A percentile compares a stretch with the other conserved stretches of the same genome.
Conservation (phyloP, 2,113 vertebrate species). For the Antidorcas marsupialis region DNA sequence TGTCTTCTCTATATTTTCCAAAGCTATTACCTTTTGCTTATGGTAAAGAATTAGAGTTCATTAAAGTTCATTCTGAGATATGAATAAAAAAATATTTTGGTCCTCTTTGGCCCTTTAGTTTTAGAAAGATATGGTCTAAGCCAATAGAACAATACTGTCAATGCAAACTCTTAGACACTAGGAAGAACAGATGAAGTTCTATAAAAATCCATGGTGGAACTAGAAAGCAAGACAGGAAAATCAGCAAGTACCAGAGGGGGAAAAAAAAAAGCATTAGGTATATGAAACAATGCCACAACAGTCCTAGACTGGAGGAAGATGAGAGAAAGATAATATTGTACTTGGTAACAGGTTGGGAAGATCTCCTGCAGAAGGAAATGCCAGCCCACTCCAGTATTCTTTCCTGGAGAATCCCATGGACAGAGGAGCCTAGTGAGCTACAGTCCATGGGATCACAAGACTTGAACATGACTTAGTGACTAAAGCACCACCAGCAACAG, state of each 20-base stretch:
- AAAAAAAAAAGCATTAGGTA: neutral
- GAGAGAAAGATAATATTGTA: neutral
- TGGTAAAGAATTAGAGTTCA: neutral
- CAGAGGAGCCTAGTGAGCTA: neutral
- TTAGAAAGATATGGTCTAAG: neutral
- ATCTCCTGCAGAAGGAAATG: neutral
- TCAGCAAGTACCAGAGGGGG: neutral
- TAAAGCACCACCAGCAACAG: neutral
- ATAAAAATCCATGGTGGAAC: neutral
- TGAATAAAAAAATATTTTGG: neutral
- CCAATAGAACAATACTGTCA: neutral
- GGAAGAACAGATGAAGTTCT: neutral
- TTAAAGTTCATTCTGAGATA: neutral
- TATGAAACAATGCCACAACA: neutral
- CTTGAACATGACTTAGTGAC: rapidly evolving
- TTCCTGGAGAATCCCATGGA: neutral
- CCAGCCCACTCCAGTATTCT: neutral
- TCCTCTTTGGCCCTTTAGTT: neutral
- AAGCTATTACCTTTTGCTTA: neutral
- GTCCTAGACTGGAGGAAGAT: neutral
- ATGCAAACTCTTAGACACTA: neutral
- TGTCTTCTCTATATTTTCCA: neutral
- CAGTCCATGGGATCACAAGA: neutral
- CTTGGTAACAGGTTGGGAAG: neutral
- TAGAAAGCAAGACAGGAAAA: neutral